phyloP scores from a whole-genome alignment of 2,888 invertebrate genomes.

The Polydrusus tereticollis region DNA sequence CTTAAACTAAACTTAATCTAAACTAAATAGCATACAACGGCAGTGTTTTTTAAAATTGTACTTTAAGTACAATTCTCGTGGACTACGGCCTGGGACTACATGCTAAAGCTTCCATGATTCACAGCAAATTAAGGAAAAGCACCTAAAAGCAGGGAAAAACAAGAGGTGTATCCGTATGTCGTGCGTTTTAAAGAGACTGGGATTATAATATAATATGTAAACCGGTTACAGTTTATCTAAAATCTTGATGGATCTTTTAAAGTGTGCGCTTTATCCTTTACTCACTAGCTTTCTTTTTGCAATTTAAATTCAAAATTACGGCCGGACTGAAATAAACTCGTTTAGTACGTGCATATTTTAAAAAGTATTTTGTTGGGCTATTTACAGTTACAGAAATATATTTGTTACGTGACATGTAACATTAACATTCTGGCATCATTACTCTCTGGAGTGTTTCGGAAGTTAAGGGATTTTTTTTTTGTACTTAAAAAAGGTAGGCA shows the following conservation, averaged over 20 bases:
- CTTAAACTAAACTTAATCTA: too few relatives aligned
- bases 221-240: constrained; percentile 7
- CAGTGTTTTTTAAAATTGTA: too few relatives aligned
- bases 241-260: constrained; percentile 11
- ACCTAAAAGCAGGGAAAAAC: constrained; percentile 1
- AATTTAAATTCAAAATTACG: constrained; percentile 2
- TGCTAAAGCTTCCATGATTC: background rate
- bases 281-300: background rate
- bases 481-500: too few relatives aligned
- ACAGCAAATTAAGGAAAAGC: background rate
- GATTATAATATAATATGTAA: constrained; percentile 5
- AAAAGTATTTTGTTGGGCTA: background rate
- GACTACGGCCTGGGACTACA: background rate
- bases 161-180: constrained; percentile 16
- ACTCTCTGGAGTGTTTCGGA: too few relatives aligned
- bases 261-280: background rate
- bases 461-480: too few relatives aligned
- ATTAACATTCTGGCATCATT: too few relatives aligned
- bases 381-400: background rate
- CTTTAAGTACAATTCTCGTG: too few relatives aligned
- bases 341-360: constrained; percentile 2
- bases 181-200: constrained; percentile 3
- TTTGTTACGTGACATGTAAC: background rate
- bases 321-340: background rate
- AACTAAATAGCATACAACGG: too few relatives aligned